A percentile compares a stretch with the other conserved stretches of the same genome.
phyloP scores from a whole-genome alignment of 2,888 invertebrate species.

The Pristionchus arcanus region DNA sequence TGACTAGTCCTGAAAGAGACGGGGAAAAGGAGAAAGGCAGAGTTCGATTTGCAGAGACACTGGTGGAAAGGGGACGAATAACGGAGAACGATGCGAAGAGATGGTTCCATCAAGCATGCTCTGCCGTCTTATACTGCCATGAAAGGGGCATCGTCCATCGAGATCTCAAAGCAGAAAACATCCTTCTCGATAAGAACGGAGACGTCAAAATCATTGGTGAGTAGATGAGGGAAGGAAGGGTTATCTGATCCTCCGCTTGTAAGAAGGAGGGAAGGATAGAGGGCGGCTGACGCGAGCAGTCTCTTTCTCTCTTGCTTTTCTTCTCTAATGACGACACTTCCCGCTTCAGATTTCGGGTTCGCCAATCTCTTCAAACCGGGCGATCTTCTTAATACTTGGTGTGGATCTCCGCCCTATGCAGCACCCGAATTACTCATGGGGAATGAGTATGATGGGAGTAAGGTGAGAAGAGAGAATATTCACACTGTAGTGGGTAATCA shows the following conservation, averaged over 20 bases:
- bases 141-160: slow-evolving; percentile 73
- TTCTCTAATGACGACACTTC: slow-evolving; percentile 7
- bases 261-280: neutral
- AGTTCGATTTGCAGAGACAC: slow-evolving; percentile 73
- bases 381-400: slow-evolving; percentile 87
- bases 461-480: slow-evolving; percentile 54
- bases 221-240: neutral
- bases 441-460: slow-evolving; percentile 70
- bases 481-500: neutral
- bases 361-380: slow-evolving; percentile 88
- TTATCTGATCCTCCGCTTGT: neutral
- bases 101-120: slow-evolving; percentile 74
- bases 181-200: slow-evolving; percentile 70
- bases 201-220: slow-evolving; percentile 80
- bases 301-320: neutral
- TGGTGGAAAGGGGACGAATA: slow-evolving; percentile 69
- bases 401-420: slow-evolving; percentile 95
- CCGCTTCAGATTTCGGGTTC: slow-evolving; percentile 90
- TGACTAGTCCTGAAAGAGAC: neutral
- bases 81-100: slow-evolving; percentile 66
- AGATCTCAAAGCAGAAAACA: slow-evolving; percentile 77
- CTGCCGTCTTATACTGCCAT: slow-evolving; percentile 76
- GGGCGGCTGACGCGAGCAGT: neutral
- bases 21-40: neutral
- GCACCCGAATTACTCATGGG: slow-evolving; percentile 97